A percentile compares a stretch with the other conserved stretches of the same genome.
These are phyloP conservation scores for Aldrovandia affinis DNA, from an alignment of 2,797 vertebrate species.

Conservation along the genomic window DNA sequence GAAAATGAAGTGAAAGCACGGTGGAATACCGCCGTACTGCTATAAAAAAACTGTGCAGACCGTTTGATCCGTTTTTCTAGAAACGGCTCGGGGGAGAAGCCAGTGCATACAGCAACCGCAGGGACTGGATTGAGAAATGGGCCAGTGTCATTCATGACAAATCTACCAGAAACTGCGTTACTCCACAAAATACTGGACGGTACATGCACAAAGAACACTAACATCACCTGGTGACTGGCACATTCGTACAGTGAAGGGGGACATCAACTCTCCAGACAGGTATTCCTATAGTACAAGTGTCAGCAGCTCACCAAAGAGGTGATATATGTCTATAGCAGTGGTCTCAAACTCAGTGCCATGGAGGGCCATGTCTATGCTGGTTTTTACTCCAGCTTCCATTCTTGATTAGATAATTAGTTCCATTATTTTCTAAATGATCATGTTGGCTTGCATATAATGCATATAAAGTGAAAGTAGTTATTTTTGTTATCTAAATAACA, in stretches of 20 bases:
- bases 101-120: neutral
- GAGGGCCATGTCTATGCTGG: too few relatives aligned
- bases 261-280: neutral
- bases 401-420: too few relatives aligned
- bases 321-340: neutral
- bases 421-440: too few relatives aligned
- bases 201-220: neutral
- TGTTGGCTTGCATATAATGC: too few relatives aligned
- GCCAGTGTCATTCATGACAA: neutral
- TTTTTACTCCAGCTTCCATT: too few relatives aligned
- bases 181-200: neutral
- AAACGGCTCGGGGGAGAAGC: neutral
- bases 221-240: neutral
- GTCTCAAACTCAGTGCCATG: too few relatives aligned
- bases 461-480: too few relatives aligned
- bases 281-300: neutral
- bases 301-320: too few relatives aligned
- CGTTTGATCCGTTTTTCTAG: neutral
- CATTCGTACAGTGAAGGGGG: neutral
- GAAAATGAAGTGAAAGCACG: neutral
- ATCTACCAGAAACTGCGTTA: neutral
- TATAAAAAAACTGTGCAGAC: too few relatives aligned
- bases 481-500: too few relatives aligned
- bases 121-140: neutral
- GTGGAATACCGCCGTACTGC: neutral